Base-by-base conservation (phyloP, 2,888 invertebrate species). In the Zootermopsis nevadensis region DNA sequence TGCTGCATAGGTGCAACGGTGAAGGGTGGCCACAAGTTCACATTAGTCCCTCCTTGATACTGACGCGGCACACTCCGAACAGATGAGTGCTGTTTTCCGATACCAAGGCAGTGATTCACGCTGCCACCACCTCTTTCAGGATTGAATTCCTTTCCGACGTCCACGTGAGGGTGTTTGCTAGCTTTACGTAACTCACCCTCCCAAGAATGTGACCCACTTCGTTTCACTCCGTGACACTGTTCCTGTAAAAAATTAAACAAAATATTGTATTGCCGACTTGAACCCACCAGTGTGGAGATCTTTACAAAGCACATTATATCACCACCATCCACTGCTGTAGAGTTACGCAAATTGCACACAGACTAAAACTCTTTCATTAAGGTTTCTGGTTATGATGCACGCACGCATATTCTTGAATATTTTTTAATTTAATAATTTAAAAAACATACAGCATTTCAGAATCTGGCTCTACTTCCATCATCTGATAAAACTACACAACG, bases 11-110 rank as follows among this genome's bases (percentile, higher is more conserved):
- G 88, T 15, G 91, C 89, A 72, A 92, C 90, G 0, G 93, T 92
- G 86, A 93, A 92, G 0, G 93, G 92, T 1, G 93, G 92, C 93
- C 93, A 93, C 10, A 93, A 86, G 86, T 92, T 92, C 27, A 92
- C 89, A 85, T 90, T 90, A 79, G 85, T 60, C 31, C 84, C 77
- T 15, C 83, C 67, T 33, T 82, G 84, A 42, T 69, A 83, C 4
- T 81, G n/a, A 30, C 81, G 48, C 12, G 85, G 80, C 53, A 76
- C 42, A 31, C n/a, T 67, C 12, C 74, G 30, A n/a, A 76, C 31
- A 0, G 30, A 31, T 4, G 38, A 33, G 31, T 82, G 69, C 24
- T 30, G 80, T 33, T 38, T 42, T 53, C 74, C 77, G 35, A 48
- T 84, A 72, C 27, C 81, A 60, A 48, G 76, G 27, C 53, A 72